Evolutionary conservation across 2,113 vertebrate species (phyloP), one percentile per base, ranked within the genome.

Genomic region (Fregetta grallaria): DNA sequence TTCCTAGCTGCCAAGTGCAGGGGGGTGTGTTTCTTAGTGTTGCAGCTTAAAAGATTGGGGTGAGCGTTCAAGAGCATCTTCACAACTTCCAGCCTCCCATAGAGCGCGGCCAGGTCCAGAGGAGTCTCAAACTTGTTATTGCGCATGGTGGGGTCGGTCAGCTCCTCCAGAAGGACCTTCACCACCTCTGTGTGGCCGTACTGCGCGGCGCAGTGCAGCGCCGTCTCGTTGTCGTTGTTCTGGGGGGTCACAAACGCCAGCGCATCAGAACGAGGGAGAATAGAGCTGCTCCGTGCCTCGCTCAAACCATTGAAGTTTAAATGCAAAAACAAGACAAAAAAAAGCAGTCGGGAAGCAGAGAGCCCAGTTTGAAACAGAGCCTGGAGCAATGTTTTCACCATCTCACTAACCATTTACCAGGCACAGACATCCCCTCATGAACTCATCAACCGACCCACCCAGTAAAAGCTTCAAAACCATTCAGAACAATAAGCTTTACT

Each of bases 161-260:
- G 98, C 97, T 99, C 99, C 98, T 99, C 99, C 97, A 99, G 94
- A 55, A 99, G 98, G 66, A 99, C 98, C 92, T 98, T 99, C 94
- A 99, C 99, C 97, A 99, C 99, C 93, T 98, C 98, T 0, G 98
- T 98, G 98, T 99, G 99, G 90, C 99, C 99, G 5, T 99, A 99
- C 98, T 99, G 99, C 1, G 99, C 99, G 0, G 99, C 99, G 9
- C 99, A 99, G 97, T 99, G 99, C 96, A 99, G 98, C 18, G 99
- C 99, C 0, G 99, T 99, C 98, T 99, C 99, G 12, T 99, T 99
- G 98, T 99, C 99, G 2, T 99, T 99, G 98, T 99, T 99, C 99
- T 99, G 98, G 85, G 63, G 71, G 86, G 88, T 88, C 55, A 97
- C 71, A 94, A 87, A 91, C 0, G 8, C 30, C 88, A n/a, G 74